Conservation (phyloP, 2,113 vertebrate genomes). For the Upupa epops region DNA sequence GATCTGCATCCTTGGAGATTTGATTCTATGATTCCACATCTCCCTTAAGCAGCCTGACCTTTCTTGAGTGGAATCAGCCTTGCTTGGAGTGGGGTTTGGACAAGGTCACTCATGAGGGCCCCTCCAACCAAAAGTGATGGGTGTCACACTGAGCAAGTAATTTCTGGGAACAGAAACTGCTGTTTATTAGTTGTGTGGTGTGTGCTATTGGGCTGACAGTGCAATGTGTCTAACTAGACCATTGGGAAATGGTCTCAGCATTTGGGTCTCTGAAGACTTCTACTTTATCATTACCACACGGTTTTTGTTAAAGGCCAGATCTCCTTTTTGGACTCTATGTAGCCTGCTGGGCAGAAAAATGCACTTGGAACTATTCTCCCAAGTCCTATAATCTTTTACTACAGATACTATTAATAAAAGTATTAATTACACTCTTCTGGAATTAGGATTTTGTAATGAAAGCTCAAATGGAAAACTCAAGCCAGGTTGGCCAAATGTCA, state of each 20-base stretch:
- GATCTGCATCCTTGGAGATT: not conserved
- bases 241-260: not conserved
- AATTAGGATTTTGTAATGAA: conserved; percentile 23
- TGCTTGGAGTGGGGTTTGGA: not conserved
- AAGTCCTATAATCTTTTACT: conserved; percentile 33
- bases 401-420: conserved; percentile 39
- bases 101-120: not conserved
- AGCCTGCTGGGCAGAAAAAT: not conserved
- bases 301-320: not conserved
- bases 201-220: not conserved
- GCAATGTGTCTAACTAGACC: not conserved
- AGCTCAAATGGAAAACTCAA: conserved; percentile 14
- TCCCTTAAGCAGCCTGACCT: not conserved
- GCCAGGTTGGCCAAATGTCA: conserved; percentile 42
- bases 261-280: not conserved
- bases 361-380: not conserved
- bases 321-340: not conserved
- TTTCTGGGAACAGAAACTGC: not conserved
- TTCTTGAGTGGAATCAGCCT: not conserved
- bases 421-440: conserved; percentile 52
- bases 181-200: rapidly evolving
- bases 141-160: not conserved
- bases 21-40: no score
- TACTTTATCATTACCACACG: not conserved
- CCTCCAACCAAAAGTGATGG: not conserved